phyloP scores from a whole-genome alignment of 2,888 invertebrate genomes.

The Synergus umbraculus region DNA sequence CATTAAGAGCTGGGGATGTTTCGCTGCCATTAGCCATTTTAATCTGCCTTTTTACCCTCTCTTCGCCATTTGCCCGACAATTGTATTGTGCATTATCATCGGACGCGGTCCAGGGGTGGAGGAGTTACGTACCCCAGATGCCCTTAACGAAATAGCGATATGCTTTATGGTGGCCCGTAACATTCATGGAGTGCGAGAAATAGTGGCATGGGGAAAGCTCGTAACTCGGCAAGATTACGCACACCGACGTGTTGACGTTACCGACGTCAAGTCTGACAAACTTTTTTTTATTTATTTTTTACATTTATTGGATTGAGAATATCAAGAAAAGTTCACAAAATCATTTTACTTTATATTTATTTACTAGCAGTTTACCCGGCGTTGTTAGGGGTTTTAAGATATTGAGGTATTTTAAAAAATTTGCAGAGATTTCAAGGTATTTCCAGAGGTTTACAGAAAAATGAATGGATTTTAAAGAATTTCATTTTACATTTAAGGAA shows the following conservation, averaged over 20 bases:
- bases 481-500: too few relatives aligned
- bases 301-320: too few relatives aligned
- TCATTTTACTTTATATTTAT: too few relatives aligned
- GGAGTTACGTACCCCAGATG: conserved; percentile 53
- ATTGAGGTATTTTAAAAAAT: too few relatives aligned
- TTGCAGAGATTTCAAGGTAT: too few relatives aligned
- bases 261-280: too few relatives aligned
- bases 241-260: conserved; percentile 52
- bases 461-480: too few relatives aligned
- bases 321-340: too few relatives aligned
- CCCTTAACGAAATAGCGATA: conserved; percentile 63
- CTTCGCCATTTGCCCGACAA: conserved; percentile 45
- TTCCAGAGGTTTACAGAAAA: too few relatives aligned
- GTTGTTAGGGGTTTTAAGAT: too few relatives aligned
- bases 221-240: conserved; percentile 61
- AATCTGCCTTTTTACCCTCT: conserved; percentile 55
- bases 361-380: too few relatives aligned
- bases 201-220: conserved; percentile 47
- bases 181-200: conserved; percentile 57
- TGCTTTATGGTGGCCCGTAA: conserved; percentile 66
- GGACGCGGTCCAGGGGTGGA: conserved; percentile 14
- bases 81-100: conserved; percentile 50
- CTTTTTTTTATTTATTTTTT: too few relatives aligned
- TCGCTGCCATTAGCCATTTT: conserved; percentile 57
- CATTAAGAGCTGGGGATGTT: conserved; percentile 33